A percentile compares a stretch with the other conserved stretches of the same genome.
These are phyloP conservation scores for Dryobates pubescens DNA, from an alignment of 2,797 vertebrate genomes.

Conservation along the genomic window DNA sequence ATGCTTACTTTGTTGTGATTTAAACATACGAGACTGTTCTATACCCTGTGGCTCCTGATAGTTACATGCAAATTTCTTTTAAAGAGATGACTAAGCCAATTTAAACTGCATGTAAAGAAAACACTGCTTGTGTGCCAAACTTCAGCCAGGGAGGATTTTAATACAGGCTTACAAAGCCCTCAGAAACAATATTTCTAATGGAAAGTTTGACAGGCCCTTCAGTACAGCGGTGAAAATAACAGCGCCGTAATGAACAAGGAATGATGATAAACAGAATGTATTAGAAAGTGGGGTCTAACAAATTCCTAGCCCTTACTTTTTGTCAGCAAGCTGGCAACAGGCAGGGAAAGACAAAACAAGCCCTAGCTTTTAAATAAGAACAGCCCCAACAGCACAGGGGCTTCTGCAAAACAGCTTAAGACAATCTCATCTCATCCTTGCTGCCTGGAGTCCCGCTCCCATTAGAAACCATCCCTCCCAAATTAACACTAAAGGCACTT, in stretches of 20 bases:
- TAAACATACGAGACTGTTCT: slow-evolving; percentile 29
- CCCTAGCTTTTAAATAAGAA: slow-evolving; percentile 55
- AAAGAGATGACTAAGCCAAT: slow-evolving; percentile 61
- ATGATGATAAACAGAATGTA: slow-evolving; percentile 71
- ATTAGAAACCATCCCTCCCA: slow-evolving; percentile 38
- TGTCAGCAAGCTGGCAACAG: slow-evolving; percentile 56
- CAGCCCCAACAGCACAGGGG: slow-evolving; percentile 9
- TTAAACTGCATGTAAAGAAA: slow-evolving; percentile 57
- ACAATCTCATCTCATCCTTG: background rate
- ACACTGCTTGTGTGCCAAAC: slow-evolving; percentile 39
- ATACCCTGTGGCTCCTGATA: background rate
- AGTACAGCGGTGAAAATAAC: slow-evolving; percentile 49
- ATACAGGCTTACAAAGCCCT: slow-evolving; percentile 33
- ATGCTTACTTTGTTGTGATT: slow-evolving; percentile 38
- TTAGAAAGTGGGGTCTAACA: slow-evolving; percentile 67
- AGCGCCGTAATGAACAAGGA: slow-evolving; percentile 69
- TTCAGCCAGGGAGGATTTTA: slow-evolving; percentile 50
- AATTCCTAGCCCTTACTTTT: slow-evolving; percentile 68
- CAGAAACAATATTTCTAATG: slow-evolving; percentile 64
- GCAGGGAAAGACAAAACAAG: slow-evolving; percentile 46
- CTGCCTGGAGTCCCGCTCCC: slow-evolving; percentile 28
- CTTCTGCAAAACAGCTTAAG: slow-evolving; percentile 46
- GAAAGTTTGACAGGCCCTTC: slow-evolving; percentile 68
- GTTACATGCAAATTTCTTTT: slow-evolving; percentile 43
- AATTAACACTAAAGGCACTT: slow-evolving; percentile 48